Base-by-base conservation (phyloP, 2,888 invertebrate genomes). In the Plagodis pulveraria region DNA sequence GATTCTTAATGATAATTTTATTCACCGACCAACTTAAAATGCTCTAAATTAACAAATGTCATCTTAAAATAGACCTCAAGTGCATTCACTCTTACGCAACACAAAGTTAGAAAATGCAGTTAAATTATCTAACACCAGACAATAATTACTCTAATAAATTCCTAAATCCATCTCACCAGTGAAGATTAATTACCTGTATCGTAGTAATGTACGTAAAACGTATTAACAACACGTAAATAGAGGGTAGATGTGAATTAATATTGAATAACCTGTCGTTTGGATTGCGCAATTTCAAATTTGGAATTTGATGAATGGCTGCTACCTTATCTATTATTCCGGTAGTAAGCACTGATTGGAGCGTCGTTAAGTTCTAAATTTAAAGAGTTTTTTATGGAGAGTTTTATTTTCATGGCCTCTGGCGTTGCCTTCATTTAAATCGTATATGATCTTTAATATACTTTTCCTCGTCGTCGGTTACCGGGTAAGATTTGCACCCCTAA, bases 121-220 rank as follows among this genome's bases (percentile, higher is more conserved):
- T 52, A 51, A 36, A 54, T 62, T 58, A 58, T 62, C 49, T 50
- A 62, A 62, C 62, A 45, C 8, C 32, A 40, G 42, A 12, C 5
- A 32, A 43, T 58, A 62, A 62, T 62, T 58, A 58, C 52, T 53
- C 36, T 42, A 12, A 53, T 58, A 58, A 58, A 62, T 50, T 45
- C 51, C 52, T 12, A 51, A 34, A 42, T 62, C 58, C 54, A 48
- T 55, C 47, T 32, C 56, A 12, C 9, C 10, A 48, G 11, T 47
- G 11, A 44, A 49, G 51, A 38, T 62, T 56, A 58, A 62, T 50
- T 56, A 50, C 40, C 52, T 40, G 52, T 36, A 34, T 44, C 54
- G 22, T 6, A 6, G 34, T 55, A 43, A 50, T 56, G 53, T 53
- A 11, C 38, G 32, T 34, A 50, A 8, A n/a, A 2, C 7, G 12